Base-by-base conservation (phyloP, 2,797 vertebrate genomes). In the Lophotriccus pileatus region DNA sequence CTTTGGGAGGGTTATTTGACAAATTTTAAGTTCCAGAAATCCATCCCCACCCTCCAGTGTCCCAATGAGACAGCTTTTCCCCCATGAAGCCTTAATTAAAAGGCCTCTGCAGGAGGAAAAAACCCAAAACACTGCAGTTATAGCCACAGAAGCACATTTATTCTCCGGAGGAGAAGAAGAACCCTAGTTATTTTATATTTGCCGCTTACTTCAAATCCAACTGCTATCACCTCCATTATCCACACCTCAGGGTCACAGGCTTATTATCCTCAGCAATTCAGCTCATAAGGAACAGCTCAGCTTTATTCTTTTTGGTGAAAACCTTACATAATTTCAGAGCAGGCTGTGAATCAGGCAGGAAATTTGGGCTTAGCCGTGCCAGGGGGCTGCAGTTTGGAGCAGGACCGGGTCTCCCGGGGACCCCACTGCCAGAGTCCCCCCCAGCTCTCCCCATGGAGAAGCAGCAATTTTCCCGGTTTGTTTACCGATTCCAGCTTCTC, bases 401-500 rank as follows among this genome's bases (percentile, higher is more conserved):
- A 1, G 63, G 59, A 44, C 14, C 1, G 1, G 10, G 9, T 23
- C 39, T 20, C 69, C 49, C 4, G 0, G 52, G 47, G 41, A 81
- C 22, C 63, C 70, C 9, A 3, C 8, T 4, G 56, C 30, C 56
- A 25, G 76, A 44, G n/a, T 16, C 27, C 0, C n/a, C n/a, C n/a
- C 23, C 9, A 1, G 52, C n/a, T 4, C 14, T 39, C 72, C 32
- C 68, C 80, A 46, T 1, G 13, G 32, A 49, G 68, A 43, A 27
- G 88, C 47, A 39, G 83, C 77, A 25, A 79, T 46, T 78, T 39
- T 73, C 87, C 75, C 36, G 11, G 13, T 66, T 87, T 95, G 84
- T 93, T 96, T 94, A 84, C 95, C 59, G 18, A 82, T 58, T 50
- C 23, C 84, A 37, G 19, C 90, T 84, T 86, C 95, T 94, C 92